Percentiles rank a stretch among this genome's conserved stretches.
Evolutionary conservation across 1,140 invertebrate species (phyloP).

Genomic region (Bombus ignitus): DNA sequence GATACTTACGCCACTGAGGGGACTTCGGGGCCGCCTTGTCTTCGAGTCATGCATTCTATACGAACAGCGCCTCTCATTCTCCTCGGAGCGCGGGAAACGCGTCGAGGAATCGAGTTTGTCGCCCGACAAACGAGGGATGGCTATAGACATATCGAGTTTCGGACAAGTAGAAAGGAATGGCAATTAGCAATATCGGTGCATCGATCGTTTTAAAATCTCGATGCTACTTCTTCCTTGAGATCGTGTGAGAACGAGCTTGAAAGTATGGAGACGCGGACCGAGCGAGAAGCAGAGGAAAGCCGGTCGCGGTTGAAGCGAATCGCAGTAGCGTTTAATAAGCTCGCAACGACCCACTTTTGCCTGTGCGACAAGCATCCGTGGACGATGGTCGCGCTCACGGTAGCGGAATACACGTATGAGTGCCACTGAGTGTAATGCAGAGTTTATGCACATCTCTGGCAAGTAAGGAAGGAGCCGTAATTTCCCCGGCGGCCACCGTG

Average conservation of each 20-base stretch:
- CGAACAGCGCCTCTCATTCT: constrained; percentile 75
- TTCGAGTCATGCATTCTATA: constrained; percentile 82
- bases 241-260: background rate
- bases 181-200: background rate
- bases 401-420: constrained; percentile 56
- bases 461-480: constrained; percentile 80
- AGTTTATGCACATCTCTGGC: constrained; percentile 80
- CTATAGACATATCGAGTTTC: background rate
- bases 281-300: background rate
- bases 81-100: background rate
- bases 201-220: background rate
- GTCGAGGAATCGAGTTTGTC: background rate
- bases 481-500: constrained; percentile 81
- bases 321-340: background rate
- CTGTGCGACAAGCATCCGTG: background rate
- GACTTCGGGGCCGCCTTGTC: constrained; percentile 74
- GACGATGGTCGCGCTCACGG: background rate
- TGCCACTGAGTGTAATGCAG: constrained; percentile 77
- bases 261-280: background rate
- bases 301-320: background rate
- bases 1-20: constrained; percentile 78
- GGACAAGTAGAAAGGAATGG: background rate
- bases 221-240: background rate
- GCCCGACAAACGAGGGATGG: too few relatives aligned
- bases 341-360: background rate